Evolutionary conservation across 2,888 invertebrate genomes (phyloP), one percentile per base, ranked within the genome.

Genomic region (Osmoderma eremita): DNA sequence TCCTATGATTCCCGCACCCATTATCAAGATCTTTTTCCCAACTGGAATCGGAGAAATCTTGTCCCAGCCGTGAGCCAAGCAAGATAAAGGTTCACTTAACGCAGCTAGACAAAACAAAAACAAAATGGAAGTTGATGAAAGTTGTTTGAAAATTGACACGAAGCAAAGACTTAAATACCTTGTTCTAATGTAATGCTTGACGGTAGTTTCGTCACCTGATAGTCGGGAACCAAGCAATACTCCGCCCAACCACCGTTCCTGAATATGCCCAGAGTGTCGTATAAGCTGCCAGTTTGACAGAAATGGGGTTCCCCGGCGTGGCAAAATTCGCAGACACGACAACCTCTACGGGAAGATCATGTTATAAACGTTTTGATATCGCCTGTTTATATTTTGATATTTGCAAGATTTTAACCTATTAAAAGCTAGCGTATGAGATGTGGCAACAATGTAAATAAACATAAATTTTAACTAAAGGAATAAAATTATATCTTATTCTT

Each of bases 1-100:
- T 76, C 91, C 91, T 70, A 91, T 91, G 51, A 91, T 91, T 0
- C 91, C 91, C 62, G 91, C 90, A 0, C 91, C 91, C 0, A 86
- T 83, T 0, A 91, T 80, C 0, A 91, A 83, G 15, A 91, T 86
- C 70, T 85, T 87, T 39, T 84, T 77, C 0, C 90, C 90, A 0
- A 91, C 83, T 0, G 84, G 76, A 3, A 91, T 79, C 0, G 90
- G 88, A 12, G 85, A 82, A 1, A 89, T 85, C 56, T 85, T 84
- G 72, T 91, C 88, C 83, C 87, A 89, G 0, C 90, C 91, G 71
- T 91, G 91, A 0, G 88, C 84, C 1, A 91, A 83, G 73, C 91
- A 91, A 0, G 91, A 90, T 53, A 90, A 82, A 0, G 91, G 91
- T 76, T 91, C 91, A 49, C 86, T 85, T 0, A 91, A 82, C 12